Conservation (phyloP, 2,888 invertebrate species). For the Fragum sueziense region DNA sequence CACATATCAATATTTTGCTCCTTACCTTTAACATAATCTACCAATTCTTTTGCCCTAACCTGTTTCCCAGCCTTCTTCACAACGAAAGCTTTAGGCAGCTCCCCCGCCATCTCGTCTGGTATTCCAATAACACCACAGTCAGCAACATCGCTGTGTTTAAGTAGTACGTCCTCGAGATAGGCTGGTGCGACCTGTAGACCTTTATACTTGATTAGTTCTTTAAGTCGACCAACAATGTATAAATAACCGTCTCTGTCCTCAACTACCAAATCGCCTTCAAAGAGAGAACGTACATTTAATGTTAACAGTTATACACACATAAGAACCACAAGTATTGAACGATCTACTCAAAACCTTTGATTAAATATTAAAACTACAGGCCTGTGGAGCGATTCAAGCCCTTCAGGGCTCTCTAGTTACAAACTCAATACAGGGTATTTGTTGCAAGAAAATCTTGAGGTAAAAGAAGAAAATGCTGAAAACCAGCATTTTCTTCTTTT, state of each 20-base stretch:
- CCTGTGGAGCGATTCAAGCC: too few relatives aligned
- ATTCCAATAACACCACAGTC: constrained; percentile 91
- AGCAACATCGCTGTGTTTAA: constrained; percentile 87
- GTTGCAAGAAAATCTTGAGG: too few relatives aligned
- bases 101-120: constrained; percentile 85
- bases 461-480: too few relatives aligned
- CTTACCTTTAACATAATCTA: constrained; percentile 69
- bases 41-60: constrained; percentile 85
- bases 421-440: too few relatives aligned
- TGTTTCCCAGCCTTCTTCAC: constrained; percentile 83
- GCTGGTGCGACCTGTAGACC: constrained; percentile 94
- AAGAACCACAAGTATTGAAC: too few relatives aligned
- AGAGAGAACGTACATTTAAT: too few relatives aligned
- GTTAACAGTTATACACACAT: too few relatives aligned
- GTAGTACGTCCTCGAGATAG: constrained; percentile 90
- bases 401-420: too few relatives aligned
- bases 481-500: too few relatives aligned
- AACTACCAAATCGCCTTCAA: constrained; percentile 90
- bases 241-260: constrained; percentile 91
- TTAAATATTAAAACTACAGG: too few relatives aligned
- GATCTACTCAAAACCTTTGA: too few relatives aligned
- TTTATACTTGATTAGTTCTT: constrained; percentile 95
- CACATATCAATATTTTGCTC: neutral
- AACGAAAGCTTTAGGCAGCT: constrained; percentile 90
- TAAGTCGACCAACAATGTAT: constrained; percentile 93